Evolutionary conservation across 2,113 vertebrate species (phyloP).

Genomic region (Corvus hawaiiensis): DNA sequence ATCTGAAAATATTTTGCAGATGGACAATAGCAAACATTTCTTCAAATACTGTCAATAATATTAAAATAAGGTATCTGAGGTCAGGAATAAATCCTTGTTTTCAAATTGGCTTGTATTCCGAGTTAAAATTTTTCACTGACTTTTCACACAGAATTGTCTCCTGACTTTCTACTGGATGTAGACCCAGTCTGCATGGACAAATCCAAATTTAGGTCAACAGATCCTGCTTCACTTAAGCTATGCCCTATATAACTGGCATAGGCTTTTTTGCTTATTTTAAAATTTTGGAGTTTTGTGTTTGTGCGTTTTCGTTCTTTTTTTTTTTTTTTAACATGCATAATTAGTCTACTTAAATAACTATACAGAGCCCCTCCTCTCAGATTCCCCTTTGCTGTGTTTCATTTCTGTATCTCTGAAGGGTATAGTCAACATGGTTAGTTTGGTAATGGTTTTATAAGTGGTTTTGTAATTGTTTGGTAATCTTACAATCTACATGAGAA

Average conservation of each 20-base stretch:
- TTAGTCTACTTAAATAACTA: neutral
- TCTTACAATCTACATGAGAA: neutral
- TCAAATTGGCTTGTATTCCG: neutral
- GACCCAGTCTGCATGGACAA: neutral
- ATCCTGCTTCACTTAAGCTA: neutral
- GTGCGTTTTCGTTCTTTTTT: neutral
- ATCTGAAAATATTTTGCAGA: neutral
- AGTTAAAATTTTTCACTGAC: neutral
- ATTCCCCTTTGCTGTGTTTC: neutral
- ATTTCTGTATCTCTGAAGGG: neutral
- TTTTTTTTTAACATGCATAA: neutral
- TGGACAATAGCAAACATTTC: neutral
- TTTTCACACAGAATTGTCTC: neutral
- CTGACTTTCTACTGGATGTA: neutral
- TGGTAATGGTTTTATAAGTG: neutral
- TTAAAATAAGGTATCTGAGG: neutral
- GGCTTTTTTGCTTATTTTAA: neutral
- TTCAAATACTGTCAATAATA: neutral
- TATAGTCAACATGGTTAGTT: neutral
- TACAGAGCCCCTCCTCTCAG: accelerated
- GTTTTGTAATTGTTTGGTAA: neutral
- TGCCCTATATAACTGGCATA: neutral
- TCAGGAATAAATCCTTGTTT: neutral
- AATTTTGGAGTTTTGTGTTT: neutral
- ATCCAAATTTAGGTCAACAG: neutral